Evolutionary conservation across 1,140 invertebrate species (phyloP), one percentile per base, ranked within the genome.

Genomic region (Thaumetopoea pityocampa): DNA sequence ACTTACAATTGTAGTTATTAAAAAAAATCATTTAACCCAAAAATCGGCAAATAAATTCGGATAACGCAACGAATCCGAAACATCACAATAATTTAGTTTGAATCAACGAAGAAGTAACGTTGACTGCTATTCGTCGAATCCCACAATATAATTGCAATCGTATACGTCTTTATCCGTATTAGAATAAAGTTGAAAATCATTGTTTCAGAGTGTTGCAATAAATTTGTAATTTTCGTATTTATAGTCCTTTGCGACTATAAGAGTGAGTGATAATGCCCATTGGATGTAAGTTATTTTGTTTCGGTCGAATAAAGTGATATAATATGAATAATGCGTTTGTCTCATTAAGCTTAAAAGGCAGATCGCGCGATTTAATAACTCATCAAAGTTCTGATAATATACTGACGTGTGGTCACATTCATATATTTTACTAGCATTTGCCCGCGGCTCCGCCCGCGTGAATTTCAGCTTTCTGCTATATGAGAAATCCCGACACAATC

Each of bases 281-380:
- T 67, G 52, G 50, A 48, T 46, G 53, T 67, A 58, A 64, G 51
- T 64, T 64, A 64, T 67, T 64, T 61, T 61, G 60, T 67, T 50
- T 41, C 48, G 38, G 35, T 41, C 33, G 41, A 61, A 67, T 59
- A 58, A 62, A 54, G 30, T 54, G 26, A 47, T 49, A 48, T 42
- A 32, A 54, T 62, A 62, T 51, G 56, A 50, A 54, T 54, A 46
- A 56, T 46, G 43, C 58, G 52, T 67, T 59, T 62, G 58, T 65
- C 64, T 68, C 64, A 67, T 67, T 67, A 67, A 58, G 57, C 64
- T 28, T 62, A 62, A 48, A 67, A 36, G 64, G 61, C 18, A 34
- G 28, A 10, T 36, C 11, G 35, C 34, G 32, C 59, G 57, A 64
- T 61, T 60, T 57, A 65, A 51, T 50, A 47, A 33, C 43, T 35